Base-by-base conservation (phyloP, 2,888 invertebrate species). In the Amiota minor region DNA sequence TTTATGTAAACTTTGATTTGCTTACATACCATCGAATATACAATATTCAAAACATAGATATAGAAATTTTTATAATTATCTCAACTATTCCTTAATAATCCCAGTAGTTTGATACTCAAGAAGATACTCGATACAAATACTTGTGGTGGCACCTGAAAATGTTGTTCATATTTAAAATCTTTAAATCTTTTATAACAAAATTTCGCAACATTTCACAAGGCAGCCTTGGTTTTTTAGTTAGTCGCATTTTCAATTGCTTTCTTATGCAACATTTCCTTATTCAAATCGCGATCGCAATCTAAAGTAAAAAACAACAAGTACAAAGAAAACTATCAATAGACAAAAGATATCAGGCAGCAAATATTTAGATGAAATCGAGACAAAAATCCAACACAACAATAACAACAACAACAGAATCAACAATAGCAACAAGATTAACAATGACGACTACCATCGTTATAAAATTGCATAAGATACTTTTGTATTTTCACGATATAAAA, bases 401-500 rank as follows among this genome's bases (percentile, higher is more conserved):
- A 50, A 23, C 23, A 23, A 23, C 23, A 50, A 4, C 50, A n/a
- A 50, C 12, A 14, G 50, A 1, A 23, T 2, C 23, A 50, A 4
- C 50, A n/a, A 50, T 2, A 14, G 50, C 53, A 14, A n/a, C 53
- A 53, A 10, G 10, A 59, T 10, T 12, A 16, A n/a, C 20, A 50
- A 9, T 23, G 12, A 61, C 14, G 14, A 20, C 14, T 11, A 23
- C 9, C 6, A 61, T 46, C 47, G 65, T 20, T 47, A 47, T 20
- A 65, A 65, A 65, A 65, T 65, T 47, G 65, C 65, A 65, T 65
- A 65, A 65, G 65, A 46, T 46, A 47, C 62, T 62, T 49, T 64
- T 35, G 35, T 46, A 35, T 64, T 46, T 64, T 16, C 45, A 47
- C 47, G 65, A 65, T 18, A 56, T 59, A 59, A 61, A 62, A 62